Percentiles rank a stretch among this genome's conserved stretches.
Conservation (phyloP, 2,797 vertebrate genomes). For the Cyprinella venusta region DNA sequence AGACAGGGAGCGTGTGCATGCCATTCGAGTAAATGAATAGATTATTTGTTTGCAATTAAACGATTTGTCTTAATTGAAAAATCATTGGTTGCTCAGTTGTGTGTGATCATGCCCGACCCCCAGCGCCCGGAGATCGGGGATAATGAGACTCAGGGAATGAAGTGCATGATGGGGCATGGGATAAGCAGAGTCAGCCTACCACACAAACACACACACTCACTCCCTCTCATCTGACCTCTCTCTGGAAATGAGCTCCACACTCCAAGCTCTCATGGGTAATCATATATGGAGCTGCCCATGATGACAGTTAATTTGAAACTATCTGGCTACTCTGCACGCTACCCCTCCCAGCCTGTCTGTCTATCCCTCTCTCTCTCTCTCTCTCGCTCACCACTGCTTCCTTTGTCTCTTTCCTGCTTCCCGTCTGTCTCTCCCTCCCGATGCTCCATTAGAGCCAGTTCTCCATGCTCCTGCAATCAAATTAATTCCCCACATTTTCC, state of each 20-base stretch:
- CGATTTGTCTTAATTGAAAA: slow-evolving; percentile 33
- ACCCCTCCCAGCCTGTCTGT: slow-evolving; percentile 34
- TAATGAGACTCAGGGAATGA: slow-evolving; percentile 55
- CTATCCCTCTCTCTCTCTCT: slow-evolving; percentile 4
- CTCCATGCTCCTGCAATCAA: slow-evolving; percentile 72
- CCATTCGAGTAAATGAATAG: slow-evolving; percentile 44
- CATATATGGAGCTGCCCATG: slow-evolving; percentile 75
- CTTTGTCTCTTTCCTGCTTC: slow-evolving; percentile 58
- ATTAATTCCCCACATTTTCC: slow-evolving; percentile 79
- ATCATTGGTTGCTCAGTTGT: slow-evolving; percentile 19
- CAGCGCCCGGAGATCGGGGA: slow-evolving; percentile 33
- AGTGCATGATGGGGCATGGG: slow-evolving; percentile 55
- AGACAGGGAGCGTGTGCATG: slow-evolving; percentile 23
- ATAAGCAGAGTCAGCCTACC: slow-evolving; percentile 36
- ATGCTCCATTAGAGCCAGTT: slow-evolving; percentile 79
- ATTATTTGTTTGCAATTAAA: slow-evolving; percentile 46
- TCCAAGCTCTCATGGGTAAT: slow-evolving; percentile 67
- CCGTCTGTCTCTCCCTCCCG: slow-evolving; percentile 74
- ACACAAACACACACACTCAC: slow-evolving; percentile 45
- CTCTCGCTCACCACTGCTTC: slow-evolving; percentile 63
- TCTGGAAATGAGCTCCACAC: slow-evolving; percentile 79
- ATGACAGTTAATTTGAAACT: slow-evolving; percentile 74
- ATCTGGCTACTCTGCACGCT: slow-evolving; percentile 66
- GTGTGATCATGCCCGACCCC: slow-evolving; percentile 23
- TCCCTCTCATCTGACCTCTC: slow-evolving; percentile 66